phyloP scores from a whole-genome alignment of 2,888 invertebrate genomes.

The Rapana venosa region DNA sequence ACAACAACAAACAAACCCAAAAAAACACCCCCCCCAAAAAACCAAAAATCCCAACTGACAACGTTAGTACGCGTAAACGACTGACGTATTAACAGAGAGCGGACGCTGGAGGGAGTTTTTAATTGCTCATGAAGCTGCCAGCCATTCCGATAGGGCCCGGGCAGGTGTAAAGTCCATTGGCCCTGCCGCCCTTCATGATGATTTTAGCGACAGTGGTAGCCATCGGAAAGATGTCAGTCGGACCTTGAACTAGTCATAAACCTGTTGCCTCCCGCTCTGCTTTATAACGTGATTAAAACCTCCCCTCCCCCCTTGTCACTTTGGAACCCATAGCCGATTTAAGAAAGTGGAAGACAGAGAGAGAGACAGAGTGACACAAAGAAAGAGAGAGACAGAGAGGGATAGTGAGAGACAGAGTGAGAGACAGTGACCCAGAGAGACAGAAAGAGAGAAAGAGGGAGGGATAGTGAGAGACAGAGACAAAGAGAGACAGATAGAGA shows the following conservation, averaged over 20 bases:
- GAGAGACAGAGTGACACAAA: neutral
- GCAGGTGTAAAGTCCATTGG: neutral
- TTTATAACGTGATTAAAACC: constrained; percentile 13
- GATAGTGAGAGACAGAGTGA: neutral
- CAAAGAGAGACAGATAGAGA: no score
- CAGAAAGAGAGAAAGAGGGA: no score
- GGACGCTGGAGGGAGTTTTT: neutral
- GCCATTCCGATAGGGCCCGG: neutral
- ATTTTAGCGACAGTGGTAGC: constrained; percentile 2
- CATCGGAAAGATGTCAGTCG: constrained; percentile 6
- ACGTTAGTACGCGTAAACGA: constrained; percentile 13
- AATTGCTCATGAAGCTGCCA: constrained; percentile 25
- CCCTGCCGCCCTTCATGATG: neutral
- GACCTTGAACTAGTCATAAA: neutral
- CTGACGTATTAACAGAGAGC: constrained; percentile 18
- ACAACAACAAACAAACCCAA: no score
- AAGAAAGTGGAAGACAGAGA: neutral
- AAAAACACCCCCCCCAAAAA: no score
- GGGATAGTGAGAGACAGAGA: neutral
- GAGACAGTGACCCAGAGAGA: no score
- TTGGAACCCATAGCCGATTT: neutral
- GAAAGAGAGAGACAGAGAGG: neutral
- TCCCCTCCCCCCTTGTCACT: no score
- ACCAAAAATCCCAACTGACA: no score
- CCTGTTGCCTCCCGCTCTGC: neutral